Percentiles rank a stretch among this genome's conserved stretches.
phyloP scores from a whole-genome alignment of 2,888 invertebrate species.

The Brenthis daphne region DNA sequence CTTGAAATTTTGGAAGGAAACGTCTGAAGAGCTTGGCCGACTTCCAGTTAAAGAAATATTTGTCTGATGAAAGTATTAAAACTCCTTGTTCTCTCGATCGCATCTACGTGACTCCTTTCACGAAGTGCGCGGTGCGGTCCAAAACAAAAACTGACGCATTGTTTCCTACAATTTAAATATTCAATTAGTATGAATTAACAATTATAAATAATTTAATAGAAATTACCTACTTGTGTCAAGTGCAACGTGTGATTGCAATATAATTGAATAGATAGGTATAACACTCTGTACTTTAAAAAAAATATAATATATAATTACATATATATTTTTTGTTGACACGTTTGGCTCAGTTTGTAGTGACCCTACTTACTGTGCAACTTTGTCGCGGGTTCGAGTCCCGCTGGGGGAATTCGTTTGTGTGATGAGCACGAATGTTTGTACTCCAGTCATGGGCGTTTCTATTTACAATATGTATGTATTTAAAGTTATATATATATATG shows the following conservation, averaged over 20 bases:
- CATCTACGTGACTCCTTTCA: conserved; percentile 46
- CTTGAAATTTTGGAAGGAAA: conserved; percentile 42
- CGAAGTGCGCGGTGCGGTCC: conserved; percentile 45
- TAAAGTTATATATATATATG: no score
- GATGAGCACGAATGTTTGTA: no score
- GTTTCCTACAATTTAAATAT: conserved; percentile 20
- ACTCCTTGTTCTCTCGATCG: conserved; percentile 50
- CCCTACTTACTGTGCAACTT: no score
- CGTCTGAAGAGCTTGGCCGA: conserved; percentile 51
- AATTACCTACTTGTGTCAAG: conserved; percentile 11
- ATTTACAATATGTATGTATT: no score
- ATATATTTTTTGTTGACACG: no score
- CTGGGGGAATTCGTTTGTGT: no score
- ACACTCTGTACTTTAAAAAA: no score
- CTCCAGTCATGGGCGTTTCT: no score
- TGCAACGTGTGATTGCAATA: not conserved
- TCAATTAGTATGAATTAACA: conserved; percentile 16
- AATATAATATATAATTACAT: no score
- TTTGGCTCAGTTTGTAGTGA: no score
- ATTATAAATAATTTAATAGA: conserved; percentile 13
- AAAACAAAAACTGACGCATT: conserved; percentile 43
- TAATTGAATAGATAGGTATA: no score
- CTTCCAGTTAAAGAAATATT: conserved; percentile 60
- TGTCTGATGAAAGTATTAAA: conserved; percentile 48
- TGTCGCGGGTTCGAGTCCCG: no score